Conservation (phyloP, 2,888 invertebrate genomes). For the Auanema sp. region DNA sequence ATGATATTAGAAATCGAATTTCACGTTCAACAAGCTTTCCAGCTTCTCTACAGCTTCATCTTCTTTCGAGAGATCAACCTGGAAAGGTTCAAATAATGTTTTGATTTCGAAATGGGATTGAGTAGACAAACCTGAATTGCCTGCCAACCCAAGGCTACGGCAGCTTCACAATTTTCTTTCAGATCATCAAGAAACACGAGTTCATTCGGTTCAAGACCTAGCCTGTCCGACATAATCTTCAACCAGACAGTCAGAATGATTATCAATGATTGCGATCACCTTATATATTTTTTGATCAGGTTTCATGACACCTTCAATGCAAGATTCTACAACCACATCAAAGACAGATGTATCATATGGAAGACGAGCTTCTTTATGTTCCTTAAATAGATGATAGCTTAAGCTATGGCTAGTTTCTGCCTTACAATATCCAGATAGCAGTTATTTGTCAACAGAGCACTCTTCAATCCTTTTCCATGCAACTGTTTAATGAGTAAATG, state of each 20-base stretch:
- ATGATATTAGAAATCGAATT: constrained; percentile 12
- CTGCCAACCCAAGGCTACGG: constrained; percentile 42
- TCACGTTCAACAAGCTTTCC: constrained; percentile 7
- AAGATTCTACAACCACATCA: constrained; percentile 51
- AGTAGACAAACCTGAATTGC: constrained; percentile 30
- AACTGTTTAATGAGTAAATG: constrained; percentile 25
- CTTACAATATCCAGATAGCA: constrained; percentile 40
- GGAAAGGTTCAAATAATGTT: not conserved
- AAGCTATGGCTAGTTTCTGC: not conserved
- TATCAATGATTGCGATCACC: constrained; percentile 15
- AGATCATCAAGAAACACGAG: constrained; percentile 50
- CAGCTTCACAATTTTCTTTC: constrained; percentile 44
- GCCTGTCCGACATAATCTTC: constrained; percentile 26
- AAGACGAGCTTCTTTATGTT: constrained; percentile 25
- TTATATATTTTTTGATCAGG: constrained; percentile 43
- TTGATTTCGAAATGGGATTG: not conserved
- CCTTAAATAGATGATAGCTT: constrained; percentile 15
- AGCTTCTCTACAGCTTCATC: constrained; percentile 5
- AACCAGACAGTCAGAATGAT: not conserved
- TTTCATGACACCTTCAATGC: constrained; percentile 41
- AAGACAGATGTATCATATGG: constrained; percentile 38
- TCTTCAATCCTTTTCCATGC: constrained; percentile 39
- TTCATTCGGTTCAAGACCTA: constrained; percentile 30
- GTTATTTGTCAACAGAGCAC: constrained; percentile 50
- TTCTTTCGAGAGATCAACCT: constrained; percentile 7